Conservation (phyloP, 2,797 vertebrate genomes). For the Erethizon dorsatum region DNA sequence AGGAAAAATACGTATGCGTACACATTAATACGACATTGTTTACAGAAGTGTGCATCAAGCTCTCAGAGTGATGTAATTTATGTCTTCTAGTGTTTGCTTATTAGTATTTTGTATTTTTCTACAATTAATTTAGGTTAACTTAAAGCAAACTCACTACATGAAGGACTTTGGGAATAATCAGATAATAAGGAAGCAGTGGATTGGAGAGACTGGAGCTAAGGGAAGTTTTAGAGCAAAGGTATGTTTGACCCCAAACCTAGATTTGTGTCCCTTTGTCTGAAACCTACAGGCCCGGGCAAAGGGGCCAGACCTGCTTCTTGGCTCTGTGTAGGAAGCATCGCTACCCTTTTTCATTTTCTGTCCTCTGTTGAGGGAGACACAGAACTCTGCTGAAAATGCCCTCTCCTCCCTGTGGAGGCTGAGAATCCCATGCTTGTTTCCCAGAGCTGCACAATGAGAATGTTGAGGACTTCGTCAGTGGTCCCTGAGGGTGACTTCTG, state of each 20-base stretch:
- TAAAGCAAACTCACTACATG: neutral
- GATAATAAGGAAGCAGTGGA: neutral
- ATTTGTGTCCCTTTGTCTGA: neutral
- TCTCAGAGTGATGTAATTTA: neutral
- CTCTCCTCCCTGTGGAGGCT: neutral
- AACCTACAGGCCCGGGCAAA: neutral
- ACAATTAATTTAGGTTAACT: constrained; percentile 7
- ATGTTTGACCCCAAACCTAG: neutral
- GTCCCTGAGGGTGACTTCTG: neutral
- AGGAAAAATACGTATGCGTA: neutral
- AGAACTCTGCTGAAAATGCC: neutral
- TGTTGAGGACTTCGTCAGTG: neutral
- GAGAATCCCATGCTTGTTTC: neutral
- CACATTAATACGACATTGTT: neutral
- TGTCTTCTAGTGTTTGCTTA: neutral
- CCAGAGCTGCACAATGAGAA: neutral
- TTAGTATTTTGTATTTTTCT: constrained; percentile 30
- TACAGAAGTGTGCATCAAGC: neutral
- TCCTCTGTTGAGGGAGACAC: neutral
- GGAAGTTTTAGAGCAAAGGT: neutral
- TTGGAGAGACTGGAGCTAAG: neutral
- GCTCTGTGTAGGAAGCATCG: neutral
- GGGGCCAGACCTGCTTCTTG: too few relatives aligned
- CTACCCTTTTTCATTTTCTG: neutral
- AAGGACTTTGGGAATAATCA: neutral